phyloP scores from a whole-genome alignment of 2,113 vertebrate species.

The Cebus imitator region DNA sequence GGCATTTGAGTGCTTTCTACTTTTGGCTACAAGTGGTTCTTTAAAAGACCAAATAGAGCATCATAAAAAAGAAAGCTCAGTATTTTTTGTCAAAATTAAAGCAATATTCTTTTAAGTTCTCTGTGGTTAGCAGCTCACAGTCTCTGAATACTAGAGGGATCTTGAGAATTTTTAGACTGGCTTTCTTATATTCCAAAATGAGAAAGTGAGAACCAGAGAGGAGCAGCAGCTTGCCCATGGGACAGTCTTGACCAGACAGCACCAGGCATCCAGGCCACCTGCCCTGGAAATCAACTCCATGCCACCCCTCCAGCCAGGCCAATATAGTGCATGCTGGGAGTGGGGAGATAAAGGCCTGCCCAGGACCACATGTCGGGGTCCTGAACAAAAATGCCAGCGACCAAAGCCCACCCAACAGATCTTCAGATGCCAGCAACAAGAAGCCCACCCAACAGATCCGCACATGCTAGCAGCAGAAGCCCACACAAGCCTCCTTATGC shows the following conservation, averaged over 20 bases:
- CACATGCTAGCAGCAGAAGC: neutral
- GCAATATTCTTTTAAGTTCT: neutral
- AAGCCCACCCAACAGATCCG: no score
- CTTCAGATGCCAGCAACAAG: neutral
- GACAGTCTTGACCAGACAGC: neutral
- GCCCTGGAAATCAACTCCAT: neutral
- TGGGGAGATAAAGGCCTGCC: neutral
- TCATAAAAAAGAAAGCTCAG: neutral
- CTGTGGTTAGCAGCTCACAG: neutral
- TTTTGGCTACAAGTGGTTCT: neutral
- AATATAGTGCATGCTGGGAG: accelerated
- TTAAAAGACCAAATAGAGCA: neutral
- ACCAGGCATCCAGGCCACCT: neutral
- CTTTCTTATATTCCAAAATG: neutral
- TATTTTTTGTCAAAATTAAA: neutral
- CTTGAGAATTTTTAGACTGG: neutral
- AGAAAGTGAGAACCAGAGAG: neutral
- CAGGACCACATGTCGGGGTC: accelerated
- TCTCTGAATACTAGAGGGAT: neutral
- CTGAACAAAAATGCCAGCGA: neutral
- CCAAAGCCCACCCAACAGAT: neutral
- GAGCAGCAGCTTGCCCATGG: neutral
- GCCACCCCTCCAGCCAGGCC: neutral
- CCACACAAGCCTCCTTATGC: neutral
- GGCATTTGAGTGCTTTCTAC: neutral